Evolutionary conservation across 2,888 invertebrate genomes (phyloP).

Genomic region (Dromius quadrimaculatus): DNA sequence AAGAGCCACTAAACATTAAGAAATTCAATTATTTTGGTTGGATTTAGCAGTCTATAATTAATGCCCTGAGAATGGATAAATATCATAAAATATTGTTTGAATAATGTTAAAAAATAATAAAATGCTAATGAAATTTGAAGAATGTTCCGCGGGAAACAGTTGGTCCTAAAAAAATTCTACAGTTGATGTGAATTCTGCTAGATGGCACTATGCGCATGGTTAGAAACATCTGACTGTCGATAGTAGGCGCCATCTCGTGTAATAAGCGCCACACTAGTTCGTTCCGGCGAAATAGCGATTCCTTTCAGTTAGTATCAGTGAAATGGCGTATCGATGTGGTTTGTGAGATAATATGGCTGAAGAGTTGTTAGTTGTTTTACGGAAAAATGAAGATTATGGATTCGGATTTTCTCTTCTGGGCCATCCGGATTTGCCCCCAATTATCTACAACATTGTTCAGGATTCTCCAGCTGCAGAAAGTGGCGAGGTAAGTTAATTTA

Average conservation of each 20-base stretch:
- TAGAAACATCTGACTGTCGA: neutral
- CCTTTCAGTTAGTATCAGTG: constrained; percentile 62
- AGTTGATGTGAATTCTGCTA: neutral
- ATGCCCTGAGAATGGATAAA: too few relatives aligned
- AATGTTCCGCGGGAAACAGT: too few relatives aligned
- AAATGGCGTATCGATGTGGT: constrained; percentile 53
- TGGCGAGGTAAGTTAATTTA: constrained; percentile 78
- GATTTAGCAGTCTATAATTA: too few relatives aligned
- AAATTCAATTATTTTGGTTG: too few relatives aligned
- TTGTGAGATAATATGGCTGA: constrained; percentile 78
- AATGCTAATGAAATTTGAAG: too few relatives aligned
- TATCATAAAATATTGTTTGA: too few relatives aligned
- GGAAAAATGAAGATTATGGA: constrained; percentile 87
- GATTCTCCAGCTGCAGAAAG: constrained; percentile 93
- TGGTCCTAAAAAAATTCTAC: too few relatives aligned
- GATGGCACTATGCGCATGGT: constrained; percentile 20
- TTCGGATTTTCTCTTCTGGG: constrained; percentile 93
- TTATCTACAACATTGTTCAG: constrained; percentile 93
- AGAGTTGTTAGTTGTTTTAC: constrained; percentile 89
- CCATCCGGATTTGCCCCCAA: constrained; percentile 91
- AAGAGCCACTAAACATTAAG: too few relatives aligned
- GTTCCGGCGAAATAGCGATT: constrained; percentile 40
- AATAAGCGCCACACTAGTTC: constrained; percentile 18
- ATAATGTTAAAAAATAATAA: too few relatives aligned
- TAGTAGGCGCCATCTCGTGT: constrained; percentile 45